Evolutionary conservation across 1,140 invertebrate genomes (phyloP).

Genomic region (Drosophila orena): DNA sequence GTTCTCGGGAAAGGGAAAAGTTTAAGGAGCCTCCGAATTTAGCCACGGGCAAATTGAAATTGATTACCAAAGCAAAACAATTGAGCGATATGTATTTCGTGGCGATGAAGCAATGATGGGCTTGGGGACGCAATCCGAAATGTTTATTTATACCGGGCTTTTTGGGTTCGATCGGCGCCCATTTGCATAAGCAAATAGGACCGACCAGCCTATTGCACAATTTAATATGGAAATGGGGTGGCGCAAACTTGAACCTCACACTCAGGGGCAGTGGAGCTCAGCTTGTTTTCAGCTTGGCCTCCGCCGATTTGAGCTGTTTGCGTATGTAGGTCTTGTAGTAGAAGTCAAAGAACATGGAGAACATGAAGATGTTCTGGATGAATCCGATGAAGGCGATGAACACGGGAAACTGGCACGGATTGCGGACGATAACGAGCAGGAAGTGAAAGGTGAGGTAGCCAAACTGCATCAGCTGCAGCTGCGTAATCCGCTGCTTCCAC

Average conservation of each 20-base stretch:
- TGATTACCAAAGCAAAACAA: constrained; percentile 49
- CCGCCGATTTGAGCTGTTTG: constrained; percentile 1
- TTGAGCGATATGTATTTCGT: constrained; percentile 16
- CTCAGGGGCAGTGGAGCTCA: constrained; percentile 18
- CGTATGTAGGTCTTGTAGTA: constrained; percentile 75
- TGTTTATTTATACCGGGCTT: constrained; percentile 67
- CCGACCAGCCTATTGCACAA: constrained; percentile 45
- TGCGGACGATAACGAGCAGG: constrained; percentile 62
- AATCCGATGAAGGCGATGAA: constrained; percentile 64
- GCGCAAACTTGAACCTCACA: constrained; percentile 38
- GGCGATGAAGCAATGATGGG: constrained; percentile 5
- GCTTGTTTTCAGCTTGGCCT: constrained; percentile 41
- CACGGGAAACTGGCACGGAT: constrained; percentile 63
- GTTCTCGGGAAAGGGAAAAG: constrained; percentile 14
- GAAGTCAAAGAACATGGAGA: constrained; percentile 79
- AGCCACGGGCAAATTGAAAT: constrained; percentile 51
- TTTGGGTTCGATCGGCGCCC: constrained; percentile 28
- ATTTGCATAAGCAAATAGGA: constrained; percentile 60
- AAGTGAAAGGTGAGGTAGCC: constrained; percentile 88
- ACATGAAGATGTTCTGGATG: constrained; percentile 81
- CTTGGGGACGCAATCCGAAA: constrained; percentile 27
- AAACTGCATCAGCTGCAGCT: constrained; percentile 75
- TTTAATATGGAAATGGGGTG: constrained; percentile 48
- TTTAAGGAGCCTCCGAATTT: constrained; percentile 10
- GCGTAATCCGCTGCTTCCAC: constrained; percentile 78